phyloP scores from a whole-genome alignment of 2,888 invertebrate genomes.

The Allygus modestus region DNA sequence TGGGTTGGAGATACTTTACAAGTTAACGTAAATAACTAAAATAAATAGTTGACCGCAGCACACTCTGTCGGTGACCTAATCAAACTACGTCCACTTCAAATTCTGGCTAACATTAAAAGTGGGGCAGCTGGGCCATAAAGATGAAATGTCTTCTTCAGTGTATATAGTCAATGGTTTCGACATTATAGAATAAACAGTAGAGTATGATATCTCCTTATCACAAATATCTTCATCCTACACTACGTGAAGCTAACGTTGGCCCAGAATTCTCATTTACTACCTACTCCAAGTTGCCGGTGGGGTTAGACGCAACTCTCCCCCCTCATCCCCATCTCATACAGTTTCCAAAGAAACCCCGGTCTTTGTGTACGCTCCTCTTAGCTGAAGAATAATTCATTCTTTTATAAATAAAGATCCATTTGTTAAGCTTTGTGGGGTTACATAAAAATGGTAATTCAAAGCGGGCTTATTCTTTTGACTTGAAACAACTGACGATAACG shows the following conservation, averaged over 20 bases:
- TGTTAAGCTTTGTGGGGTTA: slow-evolving; percentile 60
- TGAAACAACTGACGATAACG: slow-evolving; percentile 60
- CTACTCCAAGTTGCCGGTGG: not conserved
- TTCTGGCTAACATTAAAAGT: too few relatives aligned
- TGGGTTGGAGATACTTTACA: too few relatives aligned
- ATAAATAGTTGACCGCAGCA: too few relatives aligned
- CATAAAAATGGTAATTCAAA: slow-evolving; percentile 62
- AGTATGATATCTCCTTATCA: too few relatives aligned
- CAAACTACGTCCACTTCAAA: too few relatives aligned
- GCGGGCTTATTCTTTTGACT: slow-evolving; percentile 61
- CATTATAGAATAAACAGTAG: too few relatives aligned
- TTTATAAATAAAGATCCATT: slow-evolving; percentile 64
- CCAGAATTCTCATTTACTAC: not conserved
- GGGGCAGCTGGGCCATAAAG: too few relatives aligned
- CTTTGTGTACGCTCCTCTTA: slow-evolving; percentile 59
- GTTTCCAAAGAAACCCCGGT: slow-evolving; percentile 61
- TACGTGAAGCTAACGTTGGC: not conserved
- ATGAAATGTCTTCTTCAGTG: too few relatives aligned
- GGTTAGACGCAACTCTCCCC: slow-evolving; percentile 15
- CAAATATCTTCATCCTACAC: too few relatives aligned
- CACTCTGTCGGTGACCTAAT: too few relatives aligned
- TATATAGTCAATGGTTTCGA: too few relatives aligned
- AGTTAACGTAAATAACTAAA: too few relatives aligned
- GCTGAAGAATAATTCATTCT: slow-evolving; percentile 62
- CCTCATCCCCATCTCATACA: slow-evolving; percentile 48